Evolutionary conservation across 64 coral and sea anemone species (phyloP).

Genomic region (Cladopsammia gracilis): DNA sequence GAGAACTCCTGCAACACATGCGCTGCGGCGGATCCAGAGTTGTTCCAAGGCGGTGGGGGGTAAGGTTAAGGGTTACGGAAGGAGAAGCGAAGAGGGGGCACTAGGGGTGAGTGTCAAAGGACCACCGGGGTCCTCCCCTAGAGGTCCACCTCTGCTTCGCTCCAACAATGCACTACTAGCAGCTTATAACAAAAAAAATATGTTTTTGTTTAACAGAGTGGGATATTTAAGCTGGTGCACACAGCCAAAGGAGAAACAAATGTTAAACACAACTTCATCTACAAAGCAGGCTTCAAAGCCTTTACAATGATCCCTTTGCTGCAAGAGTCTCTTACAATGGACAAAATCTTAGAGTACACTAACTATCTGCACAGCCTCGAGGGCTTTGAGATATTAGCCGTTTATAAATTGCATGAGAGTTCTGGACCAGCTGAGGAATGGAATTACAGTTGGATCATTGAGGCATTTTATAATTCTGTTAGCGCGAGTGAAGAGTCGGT

Average conservation of each 20-base stretch:
- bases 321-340: neutral
- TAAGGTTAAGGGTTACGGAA: too few species aligned
- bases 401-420: constrained; percentile 69
- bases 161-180: too few species aligned
- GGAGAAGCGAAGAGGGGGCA: too few species aligned
- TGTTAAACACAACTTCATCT: constrained; percentile 49
- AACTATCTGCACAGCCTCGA: constrained; percentile 7
- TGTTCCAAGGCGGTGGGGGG: too few species aligned
- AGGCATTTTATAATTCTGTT: constrained; percentile 67
- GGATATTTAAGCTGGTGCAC: constrained; percentile 74
- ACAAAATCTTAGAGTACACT: constrained; percentile 30
- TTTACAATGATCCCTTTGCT: constrained; percentile 74
- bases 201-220: constrained; percentile 48
- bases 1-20: too few species aligned
- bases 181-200: neutral
- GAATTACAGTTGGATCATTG: constrained; percentile 89
- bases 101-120: too few species aligned
- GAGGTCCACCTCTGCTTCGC: too few species aligned
- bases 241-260: constrained; percentile 24
- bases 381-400: constrained; percentile 64
- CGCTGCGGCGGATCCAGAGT: too few species aligned
- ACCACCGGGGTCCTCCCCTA: too few species aligned
- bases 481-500: constrained; percentile 22
- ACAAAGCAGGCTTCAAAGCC: constrained; percentile 64
- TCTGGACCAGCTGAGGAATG: constrained; percentile 69